A percentile compares a stretch with the other conserved stretches of the same genome.
Evolutionary conservation across 2,888 invertebrate species (phyloP).

Genomic region (Brachypalpus laphriformis): DNA sequence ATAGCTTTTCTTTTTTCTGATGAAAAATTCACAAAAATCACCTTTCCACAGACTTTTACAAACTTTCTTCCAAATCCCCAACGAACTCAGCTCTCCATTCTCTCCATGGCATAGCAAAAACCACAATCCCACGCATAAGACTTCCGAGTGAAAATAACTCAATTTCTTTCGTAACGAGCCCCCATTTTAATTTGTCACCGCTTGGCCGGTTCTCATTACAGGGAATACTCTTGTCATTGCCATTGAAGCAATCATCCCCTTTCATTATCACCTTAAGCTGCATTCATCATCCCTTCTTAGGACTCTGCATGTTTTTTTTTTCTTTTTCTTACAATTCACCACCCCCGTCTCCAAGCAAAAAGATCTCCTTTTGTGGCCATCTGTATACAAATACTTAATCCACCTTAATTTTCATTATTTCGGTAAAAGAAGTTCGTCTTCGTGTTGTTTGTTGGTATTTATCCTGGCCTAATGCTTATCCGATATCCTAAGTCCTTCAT

Average conservation of each 20-base stretch:
- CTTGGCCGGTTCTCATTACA: slow-evolving; percentile 27
- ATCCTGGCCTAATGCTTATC: slow-evolving; percentile 48
- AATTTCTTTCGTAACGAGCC: neutral
- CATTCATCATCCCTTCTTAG: slow-evolving; percentile 26
- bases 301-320: neutral
- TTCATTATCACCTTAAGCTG: slow-evolving; percentile 62
- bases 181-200: slow-evolving; percentile 16
- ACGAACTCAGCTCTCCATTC: too few species aligned
- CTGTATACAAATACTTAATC: slow-evolving; percentile 16
- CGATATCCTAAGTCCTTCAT: slow-evolving; percentile 25
- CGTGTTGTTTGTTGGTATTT: slow-evolving; percentile 47
- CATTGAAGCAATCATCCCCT: slow-evolving; percentile 36
- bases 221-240: slow-evolving; percentile 35
- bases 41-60: too few species aligned
- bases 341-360: neutral
- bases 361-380: neutral
- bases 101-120: too few species aligned
- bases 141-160: neutral
- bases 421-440: slow-evolving; percentile 9
- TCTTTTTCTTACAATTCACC: neutral
- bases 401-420: slow-evolving; percentile 50
- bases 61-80: neutral
- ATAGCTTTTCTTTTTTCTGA: neutral
- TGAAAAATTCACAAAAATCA: neutral
- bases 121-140: neutral